Evolutionary conservation across 2,888 invertebrate species (phyloP).

Genomic region (Polydrusus pterygomalis): DNA sequence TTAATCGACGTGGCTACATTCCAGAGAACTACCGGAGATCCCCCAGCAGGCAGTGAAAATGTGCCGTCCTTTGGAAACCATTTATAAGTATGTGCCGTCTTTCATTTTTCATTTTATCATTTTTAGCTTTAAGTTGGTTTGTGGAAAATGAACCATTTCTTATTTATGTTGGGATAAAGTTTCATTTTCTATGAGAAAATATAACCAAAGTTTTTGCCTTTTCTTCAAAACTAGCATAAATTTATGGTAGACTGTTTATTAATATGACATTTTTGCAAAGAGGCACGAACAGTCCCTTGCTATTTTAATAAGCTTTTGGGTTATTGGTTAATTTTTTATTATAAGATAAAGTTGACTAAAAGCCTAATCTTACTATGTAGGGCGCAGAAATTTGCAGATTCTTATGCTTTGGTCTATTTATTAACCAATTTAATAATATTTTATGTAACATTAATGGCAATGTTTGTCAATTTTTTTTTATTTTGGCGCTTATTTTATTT

Average conservation of each 20-base stretch:
- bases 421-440: no score
- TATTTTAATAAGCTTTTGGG: constrained; percentile 7
- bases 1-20: constrained; percentile 70
- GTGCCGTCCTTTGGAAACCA: constrained; percentile 56
- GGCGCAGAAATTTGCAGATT: no score
- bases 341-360: background rate
- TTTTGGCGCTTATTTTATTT: no score
- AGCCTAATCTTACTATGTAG: background rate
- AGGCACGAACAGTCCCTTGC: background rate
- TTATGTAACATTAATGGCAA: no score
- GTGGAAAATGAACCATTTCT: background rate
- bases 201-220: background rate
- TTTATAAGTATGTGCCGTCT: constrained; percentile 69
- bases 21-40: constrained; percentile 70
- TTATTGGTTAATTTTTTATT: background rate
- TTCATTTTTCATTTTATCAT: constrained; percentile 57
- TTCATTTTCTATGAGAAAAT: background rate
- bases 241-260: background rate
- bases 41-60: constrained; percentile 65
- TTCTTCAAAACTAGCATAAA: background rate
- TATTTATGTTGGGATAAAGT: background rate
- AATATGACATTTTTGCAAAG: background rate
- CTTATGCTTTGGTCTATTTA: no score
- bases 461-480: no score
- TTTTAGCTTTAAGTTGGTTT: constrained; percentile 32